phyloP scores from a whole-genome alignment of 2,888 invertebrate genomes.

The Acanthosepion esculentum region DNA sequence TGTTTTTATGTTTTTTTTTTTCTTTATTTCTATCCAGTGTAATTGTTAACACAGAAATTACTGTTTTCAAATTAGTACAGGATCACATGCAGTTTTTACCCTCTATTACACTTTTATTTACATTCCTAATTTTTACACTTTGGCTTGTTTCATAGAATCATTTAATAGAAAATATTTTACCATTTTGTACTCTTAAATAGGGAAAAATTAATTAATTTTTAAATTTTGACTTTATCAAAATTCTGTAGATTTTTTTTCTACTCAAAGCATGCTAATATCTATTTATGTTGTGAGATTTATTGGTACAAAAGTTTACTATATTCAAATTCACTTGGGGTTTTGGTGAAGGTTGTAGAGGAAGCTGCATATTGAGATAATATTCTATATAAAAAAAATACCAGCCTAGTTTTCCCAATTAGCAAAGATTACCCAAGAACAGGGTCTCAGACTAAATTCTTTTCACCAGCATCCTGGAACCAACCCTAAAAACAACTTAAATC shows the following conservation, averaged over 20 bases:
- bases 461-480: too few species aligned
- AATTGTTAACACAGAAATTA: background rate
- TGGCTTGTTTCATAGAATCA: slow-evolving; percentile 41
- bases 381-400: too few species aligned
- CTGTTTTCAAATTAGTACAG: slow-evolving; percentile 35
- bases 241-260: background rate
- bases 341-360: too few species aligned
- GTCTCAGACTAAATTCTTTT: too few species aligned
- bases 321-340: too few species aligned
- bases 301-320: too few species aligned
- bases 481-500: too few species aligned
- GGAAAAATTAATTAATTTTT: background rate
- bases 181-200: background rate
- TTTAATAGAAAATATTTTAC: background rate
- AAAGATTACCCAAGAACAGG: too few species aligned
- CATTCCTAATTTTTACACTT: background rate
- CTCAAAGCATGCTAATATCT: background rate
- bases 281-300: too few species aligned
- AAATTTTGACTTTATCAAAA: background rate
- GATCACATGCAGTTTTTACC: slow-evolving; percentile 42
- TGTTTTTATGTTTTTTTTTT: background rate
- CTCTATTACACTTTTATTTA: background rate
- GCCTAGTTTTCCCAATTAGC: too few species aligned
- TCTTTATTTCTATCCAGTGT: background rate
- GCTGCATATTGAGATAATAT: too few species aligned